Evolutionary conservation across 2,888 invertebrate genomes (phyloP).

Genomic region (Sarcophaga caerulescens): DNA sequence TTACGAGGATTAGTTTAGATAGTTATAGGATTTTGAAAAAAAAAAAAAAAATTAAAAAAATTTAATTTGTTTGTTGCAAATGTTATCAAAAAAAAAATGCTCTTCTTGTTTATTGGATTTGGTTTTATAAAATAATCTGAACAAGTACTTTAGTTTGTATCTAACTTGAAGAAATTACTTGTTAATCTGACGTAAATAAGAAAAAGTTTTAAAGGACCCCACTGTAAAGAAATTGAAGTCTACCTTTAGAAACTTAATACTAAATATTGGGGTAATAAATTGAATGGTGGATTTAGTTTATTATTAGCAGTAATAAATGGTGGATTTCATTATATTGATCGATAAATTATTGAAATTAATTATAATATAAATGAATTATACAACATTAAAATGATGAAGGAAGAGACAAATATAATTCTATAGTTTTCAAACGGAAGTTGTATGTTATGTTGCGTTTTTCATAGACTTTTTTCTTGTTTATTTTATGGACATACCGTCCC

Average conservation of each 20-base stretch:
- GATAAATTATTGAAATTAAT: conserved; percentile 8
- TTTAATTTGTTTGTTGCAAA: conserved; percentile 19
- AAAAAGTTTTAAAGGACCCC: background rate
- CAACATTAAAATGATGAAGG: conserved; percentile 19
- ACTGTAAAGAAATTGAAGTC: conserved; percentile 18
- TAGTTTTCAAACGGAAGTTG: conserved; percentile 46
- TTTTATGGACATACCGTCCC: conserved; percentile 59
- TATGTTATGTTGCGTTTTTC: conserved; percentile 58
- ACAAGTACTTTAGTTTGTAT: too few species aligned
- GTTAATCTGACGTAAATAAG: background rate
- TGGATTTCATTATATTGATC: conserved; percentile 9
- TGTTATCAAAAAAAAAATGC: conserved; percentile 5
- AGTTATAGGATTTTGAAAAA: conserved; percentile 25
- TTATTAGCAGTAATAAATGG: conserved; percentile 5
- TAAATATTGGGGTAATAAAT: conserved; percentile 21
- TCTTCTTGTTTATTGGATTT: conserved; percentile 14
- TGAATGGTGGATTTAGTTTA: background rate
- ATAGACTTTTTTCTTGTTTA: conserved; percentile 17
- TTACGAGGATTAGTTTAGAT: conserved; percentile 49
- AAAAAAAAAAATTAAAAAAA: conserved; percentile 17
- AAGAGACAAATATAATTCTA: conserved; percentile 53
- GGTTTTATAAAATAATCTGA: background rate
- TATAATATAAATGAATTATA: conserved; percentile 41
- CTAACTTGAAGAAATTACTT: too few species aligned
- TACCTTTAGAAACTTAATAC: conserved; percentile 23